Evolutionary conservation across 2,113 vertebrate species (phyloP), one percentile per base, ranked within the genome.

Genomic region (Petromus typicus): DNA sequence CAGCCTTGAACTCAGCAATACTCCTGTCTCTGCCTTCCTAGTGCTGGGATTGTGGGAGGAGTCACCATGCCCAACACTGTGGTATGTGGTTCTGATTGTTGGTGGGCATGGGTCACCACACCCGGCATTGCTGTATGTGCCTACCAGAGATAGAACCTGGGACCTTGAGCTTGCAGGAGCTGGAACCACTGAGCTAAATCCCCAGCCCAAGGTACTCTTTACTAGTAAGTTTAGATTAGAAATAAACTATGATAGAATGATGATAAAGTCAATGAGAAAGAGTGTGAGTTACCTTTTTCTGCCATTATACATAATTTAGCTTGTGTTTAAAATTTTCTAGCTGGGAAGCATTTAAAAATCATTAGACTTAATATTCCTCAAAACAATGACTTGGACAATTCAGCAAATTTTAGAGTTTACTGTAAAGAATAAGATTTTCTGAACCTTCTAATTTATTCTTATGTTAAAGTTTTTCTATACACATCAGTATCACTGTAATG

Each of bases 261-360:
- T 20, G 64, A n/a, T 57, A 64, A 94, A 92, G 45, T 40, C 56
- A 94, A 67, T 87, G 78, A 88, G 81, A 97, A 25, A 83, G 48
- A 96, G 71, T 40, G 3, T 64, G n/a, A 76, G 17, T 85, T 80
- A 71, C 12, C 61, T 92, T 30, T 30, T 83, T 89, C 48, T 92
- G 22, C 87, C 37, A 94, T 69, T 57, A 45, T 61, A 79, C 48
- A 66, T 67, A 27, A 27, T n/a, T 86, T 34, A 86, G 11, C 54
- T 69, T 76, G 25, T 51, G 57, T 83, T 93, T 90, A 71, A 84
- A 61, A 25, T 5, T 79, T 82, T 63, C 88, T 23, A 91, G 59
- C 79, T 91, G 34, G 64, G 48, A 80, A 87, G 78, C 30, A 71
- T 54, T 92, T 89, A 89, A 86, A 51, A 86, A 86, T 78, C 48